A percentile compares a stretch with the other conserved stretches of the same genome.
Evolutionary conservation across 2,113 vertebrate genomes (phyloP).

Genomic region (Bubo blakistoni): DNA sequence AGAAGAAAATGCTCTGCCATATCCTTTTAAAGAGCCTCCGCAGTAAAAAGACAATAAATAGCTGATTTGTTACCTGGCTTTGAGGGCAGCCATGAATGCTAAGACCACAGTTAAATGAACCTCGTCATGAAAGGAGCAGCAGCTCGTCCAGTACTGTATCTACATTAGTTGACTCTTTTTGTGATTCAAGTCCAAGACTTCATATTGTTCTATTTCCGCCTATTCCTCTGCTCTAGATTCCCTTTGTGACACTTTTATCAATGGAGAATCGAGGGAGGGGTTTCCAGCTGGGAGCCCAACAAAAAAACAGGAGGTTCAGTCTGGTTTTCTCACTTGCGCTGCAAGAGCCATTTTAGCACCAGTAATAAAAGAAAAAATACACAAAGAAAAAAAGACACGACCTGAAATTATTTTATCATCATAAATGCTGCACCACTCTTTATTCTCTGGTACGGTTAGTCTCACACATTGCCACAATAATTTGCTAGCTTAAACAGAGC

Average conservation of each 20-base stretch:
- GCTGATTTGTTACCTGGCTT: neutral
- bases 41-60: conserved; percentile 33
- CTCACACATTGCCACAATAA: neutral
- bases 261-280: conserved; percentile 58
- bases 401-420: conserved; percentile 44
- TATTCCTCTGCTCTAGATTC: conserved; percentile 46
- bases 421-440: conserved; percentile 6
- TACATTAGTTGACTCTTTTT: conserved; percentile 37
- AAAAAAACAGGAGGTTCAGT: conserved; percentile 46
- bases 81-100: neutral
- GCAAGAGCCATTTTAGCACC: conserved; percentile 25
- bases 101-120: conserved; percentile 30
- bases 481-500: conserved; percentile 6
- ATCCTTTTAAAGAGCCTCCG: neutral
- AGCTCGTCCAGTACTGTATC: neutral
- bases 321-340: conserved; percentile 6
- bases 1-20: neutral
- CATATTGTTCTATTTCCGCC: conserved; percentile 49
- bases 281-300: conserved; percentile 58
- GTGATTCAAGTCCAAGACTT: conserved; percentile 31
- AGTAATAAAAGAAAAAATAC: conserved; percentile 25
- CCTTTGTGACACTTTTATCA: conserved; percentile 64
- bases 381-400: conserved; percentile 30
- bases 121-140: conserved; percentile 33
- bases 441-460: conserved; percentile 11